Evolutionary conservation across 2,113 vertebrate genomes (phyloP).

Genomic region (Mobula hypostoma): DNA sequence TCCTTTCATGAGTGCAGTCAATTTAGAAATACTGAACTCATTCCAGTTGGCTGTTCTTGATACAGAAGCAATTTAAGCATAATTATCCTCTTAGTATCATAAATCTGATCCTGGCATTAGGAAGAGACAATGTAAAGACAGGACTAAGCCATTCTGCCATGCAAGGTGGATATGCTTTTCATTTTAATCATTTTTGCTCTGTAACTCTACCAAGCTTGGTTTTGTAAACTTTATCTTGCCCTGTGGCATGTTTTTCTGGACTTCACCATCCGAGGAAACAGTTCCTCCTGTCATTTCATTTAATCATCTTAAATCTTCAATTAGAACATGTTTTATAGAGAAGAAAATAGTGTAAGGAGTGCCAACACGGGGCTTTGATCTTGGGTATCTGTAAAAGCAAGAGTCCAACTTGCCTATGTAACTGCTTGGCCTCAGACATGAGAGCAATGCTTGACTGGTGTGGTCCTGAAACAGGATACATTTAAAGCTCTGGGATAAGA

Average conservation of each 20-base stretch:
- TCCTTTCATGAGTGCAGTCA: not conserved
- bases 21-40: not conserved
- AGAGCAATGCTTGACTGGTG: not conserved
- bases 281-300: not conserved
- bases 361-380: not conserved
- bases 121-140: too few relatives aligned
- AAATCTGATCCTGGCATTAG: not conserved
- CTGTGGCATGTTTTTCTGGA: not conserved
- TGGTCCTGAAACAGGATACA: conserved; percentile 15
- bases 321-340: not conserved
- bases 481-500: not conserved
- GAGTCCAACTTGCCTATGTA: not conserved
- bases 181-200: not conserved
- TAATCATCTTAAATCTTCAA: not conserved
- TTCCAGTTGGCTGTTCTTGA: not conserved
- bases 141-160: not conserved
- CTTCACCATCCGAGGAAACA: not conserved
- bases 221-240: not conserved
- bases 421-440: not conserved
- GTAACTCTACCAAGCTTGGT: not conserved
- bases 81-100: not conserved
- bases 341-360: not conserved
- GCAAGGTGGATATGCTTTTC: not conserved
- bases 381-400: not conserved
- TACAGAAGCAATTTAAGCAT: not conserved